These are phyloP conservation scores for Drosophila ambigua DNA, from an alignment of 1,140 invertebrate species.

Conservation along the genomic window DNA sequence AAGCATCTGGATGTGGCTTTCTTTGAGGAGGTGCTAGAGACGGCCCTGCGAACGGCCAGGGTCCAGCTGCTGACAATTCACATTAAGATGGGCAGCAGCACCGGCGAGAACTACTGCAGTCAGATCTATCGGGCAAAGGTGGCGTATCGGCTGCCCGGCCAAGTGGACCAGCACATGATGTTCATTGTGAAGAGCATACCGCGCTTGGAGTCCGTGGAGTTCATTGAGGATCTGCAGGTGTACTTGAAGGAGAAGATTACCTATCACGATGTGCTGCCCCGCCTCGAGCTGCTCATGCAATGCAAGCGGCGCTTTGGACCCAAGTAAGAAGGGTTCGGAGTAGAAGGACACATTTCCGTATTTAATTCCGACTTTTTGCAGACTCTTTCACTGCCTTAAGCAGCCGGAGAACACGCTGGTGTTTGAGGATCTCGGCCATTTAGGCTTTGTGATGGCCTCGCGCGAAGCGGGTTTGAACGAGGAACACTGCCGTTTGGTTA, in stretches of 20 bases:
- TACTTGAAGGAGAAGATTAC: slow-evolving; percentile 72
- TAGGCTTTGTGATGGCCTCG: slow-evolving; percentile 63
- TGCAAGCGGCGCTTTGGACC: slow-evolving; percentile 63
- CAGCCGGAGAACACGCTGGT: slow-evolving; percentile 67
- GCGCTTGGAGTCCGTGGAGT: slow-evolving; percentile 49
- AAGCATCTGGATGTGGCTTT: slow-evolving; percentile 63
- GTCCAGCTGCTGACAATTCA: slow-evolving; percentile 38
- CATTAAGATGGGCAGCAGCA: slow-evolving; percentile 64
- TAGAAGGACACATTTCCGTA: background rate
- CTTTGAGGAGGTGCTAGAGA: slow-evolving; percentile 73
- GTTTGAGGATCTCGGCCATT: slow-evolving; percentile 69
- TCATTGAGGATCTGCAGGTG: slow-evolving; percentile 65
- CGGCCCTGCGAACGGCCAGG: slow-evolving; percentile 50
- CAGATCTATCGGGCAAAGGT: slow-evolving; percentile 60
- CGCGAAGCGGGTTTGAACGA: slow-evolving; percentile 67
- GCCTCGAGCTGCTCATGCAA: slow-evolving; percentile 61
- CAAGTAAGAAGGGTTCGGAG: slow-evolving; percentile 45
- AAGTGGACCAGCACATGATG: slow-evolving; percentile 27
- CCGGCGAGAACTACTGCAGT: slow-evolving; percentile 77
- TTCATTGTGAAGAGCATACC: slow-evolving; percentile 75
- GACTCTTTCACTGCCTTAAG: slow-evolving; percentile 68
- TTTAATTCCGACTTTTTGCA: slow-evolving; percentile 9
- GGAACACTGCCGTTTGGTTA: slow-evolving; percentile 61
- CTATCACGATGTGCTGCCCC: slow-evolving; percentile 68
- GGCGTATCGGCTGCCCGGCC: background rate